Evolutionary conservation across 2,113 vertebrate species (phyloP), one percentile per base, ranked within the genome.

Genomic region (Canis aureus): DNA sequence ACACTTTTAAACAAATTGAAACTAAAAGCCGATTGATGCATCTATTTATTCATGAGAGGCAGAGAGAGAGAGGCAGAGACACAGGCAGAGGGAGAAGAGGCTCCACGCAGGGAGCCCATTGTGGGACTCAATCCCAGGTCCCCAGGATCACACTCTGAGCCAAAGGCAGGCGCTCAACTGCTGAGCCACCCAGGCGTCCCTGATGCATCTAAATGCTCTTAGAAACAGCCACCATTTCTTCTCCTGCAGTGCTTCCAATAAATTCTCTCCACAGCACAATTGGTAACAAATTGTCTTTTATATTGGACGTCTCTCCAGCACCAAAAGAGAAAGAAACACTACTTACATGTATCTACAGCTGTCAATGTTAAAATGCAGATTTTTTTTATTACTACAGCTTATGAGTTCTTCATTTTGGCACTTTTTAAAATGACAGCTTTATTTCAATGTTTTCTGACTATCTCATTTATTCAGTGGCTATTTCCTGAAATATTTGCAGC

Each of bases 311-410:
- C 4, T 66, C 57, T 69, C 91, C 93, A 96, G 81, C 11, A 38
- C 5, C 16, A 29, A 69, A 71, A 74, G 49, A 76, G 23, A 73
- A 66, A 60, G 71, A 62, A 82, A 23, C 25, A 73, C 8, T 8
- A 43, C 13, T 67, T 66, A 69, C 8, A 43, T 29, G 2, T 11
- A 74, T 19, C 35, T 43, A 62, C 10, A 74, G 17, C 60, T 13
- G 11, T 83, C 60, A 22, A 73, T 94, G 17, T 87, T 96, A 91
- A 93, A 94, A 95, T 79, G 38, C 23, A 74, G 27, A 83, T 66
- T 79, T 96, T 66, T 66, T 78, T 5, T 71, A 66, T 91, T 93
- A n/a, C 16, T 43, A 8, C 10, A 79, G 32, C 16, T 20, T 81
- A n/a, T 51, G 71, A 66, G 13, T 90, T 90, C 49, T 92, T 55